A percentile compares a stretch with the other conserved stretches of the same genome.
Conservation (phyloP, 2,888 invertebrate genomes). For the Iphiclides podalirius region DNA sequence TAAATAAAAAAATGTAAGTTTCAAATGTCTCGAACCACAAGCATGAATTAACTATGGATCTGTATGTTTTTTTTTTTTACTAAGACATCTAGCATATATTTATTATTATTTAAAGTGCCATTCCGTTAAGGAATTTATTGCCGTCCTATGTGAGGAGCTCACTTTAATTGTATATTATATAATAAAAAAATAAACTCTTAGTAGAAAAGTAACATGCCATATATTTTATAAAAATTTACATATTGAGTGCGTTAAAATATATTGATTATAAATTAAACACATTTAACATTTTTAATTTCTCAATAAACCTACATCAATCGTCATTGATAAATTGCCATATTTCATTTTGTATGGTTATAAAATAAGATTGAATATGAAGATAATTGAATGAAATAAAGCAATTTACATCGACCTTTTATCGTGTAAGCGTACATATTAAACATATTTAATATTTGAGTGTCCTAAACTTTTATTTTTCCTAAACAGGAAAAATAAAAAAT, state of each 20-base stretch:
- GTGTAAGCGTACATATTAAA: conserved; percentile 36
- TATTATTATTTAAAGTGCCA: neutral
- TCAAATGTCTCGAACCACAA: too few species aligned
- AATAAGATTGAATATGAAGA: too few species aligned
- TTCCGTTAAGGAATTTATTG: conserved; percentile 7
- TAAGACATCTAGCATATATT: too few species aligned
- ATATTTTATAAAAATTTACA: conserved; percentile 73
- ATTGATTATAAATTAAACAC: conserved; percentile 37
- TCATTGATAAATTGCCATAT: conserved; percentile 54
- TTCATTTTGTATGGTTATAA: conserved; percentile 52
- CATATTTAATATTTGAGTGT: conserved; percentile 6
- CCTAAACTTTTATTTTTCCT: conserved; percentile 12
- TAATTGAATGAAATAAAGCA: conserved; percentile 51
- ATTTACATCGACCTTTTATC: conserved; percentile 40
- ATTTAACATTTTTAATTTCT: neutral
- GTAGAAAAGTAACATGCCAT: conserved; percentile 77
- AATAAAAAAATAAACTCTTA: conserved; percentile 38
- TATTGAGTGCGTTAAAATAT: conserved; percentile 55
- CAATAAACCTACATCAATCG: conserved; percentile 16
- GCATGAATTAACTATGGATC: too few species aligned
- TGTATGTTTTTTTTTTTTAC: too few species aligned
- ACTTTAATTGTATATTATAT: conserved; percentile 38
- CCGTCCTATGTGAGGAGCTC: conserved; percentile 10
- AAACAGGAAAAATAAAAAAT: conserved; percentile 6
- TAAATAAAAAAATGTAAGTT: too few species aligned